A percentile compares a stretch with the other conserved stretches of the same genome.
Conservation (phyloP, 1,140 invertebrate genomes). For the Pemphigus obesinymphae region DNA sequence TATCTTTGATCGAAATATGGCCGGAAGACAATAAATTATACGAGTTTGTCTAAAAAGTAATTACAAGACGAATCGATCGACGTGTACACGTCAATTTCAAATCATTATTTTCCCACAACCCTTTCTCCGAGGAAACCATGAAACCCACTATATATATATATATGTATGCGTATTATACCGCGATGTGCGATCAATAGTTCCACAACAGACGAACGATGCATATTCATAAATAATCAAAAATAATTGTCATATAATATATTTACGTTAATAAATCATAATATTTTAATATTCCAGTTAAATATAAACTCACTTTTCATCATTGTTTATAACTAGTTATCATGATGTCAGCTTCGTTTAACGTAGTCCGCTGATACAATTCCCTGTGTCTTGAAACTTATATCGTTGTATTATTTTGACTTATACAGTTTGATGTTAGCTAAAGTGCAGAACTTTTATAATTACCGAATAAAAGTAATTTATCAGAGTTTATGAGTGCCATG, state of each 20-base stretch:
- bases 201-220: too few relatives aligned
- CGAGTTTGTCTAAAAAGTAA: neutral
- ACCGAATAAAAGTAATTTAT: neutral
- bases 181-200: neutral
- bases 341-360: neutral
- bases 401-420: neutral
- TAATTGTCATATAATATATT: neutral
- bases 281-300: neutral
- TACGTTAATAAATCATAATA: slow-evolving; percentile 8
- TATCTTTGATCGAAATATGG: neutral
- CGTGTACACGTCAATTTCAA: neutral
- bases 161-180: neutral
- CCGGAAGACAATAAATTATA: slow-evolving; percentile 14
- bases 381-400: neutral
- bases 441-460: neutral
- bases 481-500: neutral
- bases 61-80: slow-evolving; percentile 1
- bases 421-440: neutral
- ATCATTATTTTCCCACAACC: neutral
- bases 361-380: neutral
- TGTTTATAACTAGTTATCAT: neutral
- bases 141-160: neutral
- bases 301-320: neutral
- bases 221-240: neutral
- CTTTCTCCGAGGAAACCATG: neutral